phyloP scores from a whole-genome alignment of 1,140 invertebrate species.

The Melipona quadrifasciata region DNA sequence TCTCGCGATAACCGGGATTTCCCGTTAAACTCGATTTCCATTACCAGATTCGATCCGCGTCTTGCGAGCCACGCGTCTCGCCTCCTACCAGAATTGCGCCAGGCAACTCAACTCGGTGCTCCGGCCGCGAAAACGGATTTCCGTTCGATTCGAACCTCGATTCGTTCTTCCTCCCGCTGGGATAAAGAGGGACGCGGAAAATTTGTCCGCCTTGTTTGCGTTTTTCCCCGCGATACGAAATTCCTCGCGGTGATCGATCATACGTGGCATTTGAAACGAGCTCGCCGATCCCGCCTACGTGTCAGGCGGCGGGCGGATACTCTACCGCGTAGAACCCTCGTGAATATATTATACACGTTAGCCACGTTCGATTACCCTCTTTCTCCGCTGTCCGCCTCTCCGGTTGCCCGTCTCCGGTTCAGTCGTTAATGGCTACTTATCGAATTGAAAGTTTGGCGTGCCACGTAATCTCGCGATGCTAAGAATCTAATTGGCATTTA shows the following conservation, averaged over 20 bases:
- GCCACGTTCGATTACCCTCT: slow-evolving; percentile 28
- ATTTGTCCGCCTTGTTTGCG: background rate
- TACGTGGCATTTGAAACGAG: background rate
- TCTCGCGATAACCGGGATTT: background rate
- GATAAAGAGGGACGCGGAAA: background rate
- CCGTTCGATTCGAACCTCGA: background rate
- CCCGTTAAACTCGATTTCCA: slow-evolving; percentile 23
- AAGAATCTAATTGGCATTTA: slow-evolving; percentile 75
- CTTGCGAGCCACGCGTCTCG: background rate
- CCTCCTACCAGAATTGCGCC: slow-evolving; percentile 1
- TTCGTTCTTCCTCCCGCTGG: background rate
- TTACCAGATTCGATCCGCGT: slow-evolving; percentile 21
- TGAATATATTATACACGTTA: slow-evolving; percentile 4
- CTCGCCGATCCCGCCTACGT: background rate
- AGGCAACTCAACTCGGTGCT: background rate
- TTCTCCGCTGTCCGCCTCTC: background rate
- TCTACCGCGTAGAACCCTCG: background rate
- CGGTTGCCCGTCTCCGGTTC: background rate
- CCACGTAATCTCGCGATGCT: slow-evolving; percentile 68
- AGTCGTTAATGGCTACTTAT: slow-evolving; percentile 69
- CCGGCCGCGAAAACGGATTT: background rate
- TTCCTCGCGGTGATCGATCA: slow-evolving; percentile 9
- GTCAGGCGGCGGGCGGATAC: background rate
- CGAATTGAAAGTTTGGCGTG: slow-evolving; percentile 72
- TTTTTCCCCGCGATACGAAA: slow-evolving; percentile 9